Conservation (phyloP, 1,140 invertebrate genomes). For the Mycetomoellerius zeteki region DNA sequence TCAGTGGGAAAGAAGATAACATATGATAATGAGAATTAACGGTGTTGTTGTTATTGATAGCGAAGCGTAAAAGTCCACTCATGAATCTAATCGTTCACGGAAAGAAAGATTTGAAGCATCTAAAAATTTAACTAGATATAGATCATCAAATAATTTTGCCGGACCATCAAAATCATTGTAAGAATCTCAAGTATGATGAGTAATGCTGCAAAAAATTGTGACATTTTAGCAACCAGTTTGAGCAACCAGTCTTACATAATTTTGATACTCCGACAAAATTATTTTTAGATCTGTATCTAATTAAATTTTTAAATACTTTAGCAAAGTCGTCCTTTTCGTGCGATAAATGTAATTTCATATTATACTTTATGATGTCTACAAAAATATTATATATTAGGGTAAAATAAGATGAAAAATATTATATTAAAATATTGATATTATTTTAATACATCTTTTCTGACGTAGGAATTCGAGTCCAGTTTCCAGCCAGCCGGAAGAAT, state of each 20-base stretch:
- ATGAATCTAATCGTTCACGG: conserved; percentile 4
- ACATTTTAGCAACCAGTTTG: no score
- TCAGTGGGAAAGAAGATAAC: neutral
- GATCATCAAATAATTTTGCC: no score
- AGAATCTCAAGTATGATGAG: no score
- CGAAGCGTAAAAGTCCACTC: conserved; percentile 22
- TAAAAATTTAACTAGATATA: no score
- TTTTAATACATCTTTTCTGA: conserved; percentile 4
- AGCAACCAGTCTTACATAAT: no score
- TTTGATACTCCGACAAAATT: no score
- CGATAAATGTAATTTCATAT: neutral
- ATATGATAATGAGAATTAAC: neutral
- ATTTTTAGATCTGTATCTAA: no score
- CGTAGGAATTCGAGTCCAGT: neutral
- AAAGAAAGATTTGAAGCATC: no score
- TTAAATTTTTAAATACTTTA: no score
- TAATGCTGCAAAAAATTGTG: no score
- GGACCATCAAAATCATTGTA: no score
- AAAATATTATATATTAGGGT: neutral
- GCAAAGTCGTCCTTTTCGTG: no score
- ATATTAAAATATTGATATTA: neutral
- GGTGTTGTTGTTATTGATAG: conserved; percentile 13
- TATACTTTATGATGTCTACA: neutral
- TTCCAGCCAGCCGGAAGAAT: neutral
- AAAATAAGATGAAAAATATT: neutral